These are phyloP conservation scores for Enteromius fasciolatus DNA, from an alignment of 2,797 vertebrate species.

Conservation along the genomic window DNA sequence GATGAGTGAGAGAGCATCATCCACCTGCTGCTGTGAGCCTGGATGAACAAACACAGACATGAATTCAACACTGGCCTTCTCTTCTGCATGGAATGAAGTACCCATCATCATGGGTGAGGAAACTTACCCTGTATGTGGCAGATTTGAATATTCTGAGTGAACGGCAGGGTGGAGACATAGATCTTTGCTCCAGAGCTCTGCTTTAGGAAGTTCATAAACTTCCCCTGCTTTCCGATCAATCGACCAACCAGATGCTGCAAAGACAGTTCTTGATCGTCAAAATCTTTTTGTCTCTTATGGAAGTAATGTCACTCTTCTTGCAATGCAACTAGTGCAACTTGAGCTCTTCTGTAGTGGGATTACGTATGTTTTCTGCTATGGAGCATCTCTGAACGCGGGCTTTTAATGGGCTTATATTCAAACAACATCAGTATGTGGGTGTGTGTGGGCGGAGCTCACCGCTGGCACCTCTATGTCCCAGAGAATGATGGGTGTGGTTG, in stretches of 20 bases:
- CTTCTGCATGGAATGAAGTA: neutral
- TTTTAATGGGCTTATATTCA: neutral
- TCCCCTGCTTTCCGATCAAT: conserved; percentile 85
- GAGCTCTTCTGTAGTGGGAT: neutral
- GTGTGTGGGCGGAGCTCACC: conserved; percentile 68
- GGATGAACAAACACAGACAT: conserved; percentile 1
- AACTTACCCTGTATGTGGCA: conserved; percentile 87
- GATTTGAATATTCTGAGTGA: conserved; percentile 83
- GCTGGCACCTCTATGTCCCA: conserved; percentile 87
- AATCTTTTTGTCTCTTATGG: neutral
- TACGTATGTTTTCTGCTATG: neutral
- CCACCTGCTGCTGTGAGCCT: conserved; percentile 83
- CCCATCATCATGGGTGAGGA: neutral
- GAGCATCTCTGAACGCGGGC: neutral
- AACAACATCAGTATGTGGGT: neutral
- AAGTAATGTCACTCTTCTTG: neutral
- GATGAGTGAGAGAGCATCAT: conserved; percentile 82
- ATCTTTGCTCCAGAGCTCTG: conserved; percentile 86
- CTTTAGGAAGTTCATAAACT: conserved; percentile 83
- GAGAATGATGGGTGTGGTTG: conserved; percentile 71
- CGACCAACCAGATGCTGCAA: conserved; percentile 83
- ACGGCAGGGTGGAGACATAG: conserved; percentile 83
- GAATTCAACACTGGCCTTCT: neutral
- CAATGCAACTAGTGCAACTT: neutral
- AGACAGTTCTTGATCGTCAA: conserved; percentile 29